Base-by-base conservation (phyloP, 1,140 invertebrate species). In the Seison nebaliae region DNA sequence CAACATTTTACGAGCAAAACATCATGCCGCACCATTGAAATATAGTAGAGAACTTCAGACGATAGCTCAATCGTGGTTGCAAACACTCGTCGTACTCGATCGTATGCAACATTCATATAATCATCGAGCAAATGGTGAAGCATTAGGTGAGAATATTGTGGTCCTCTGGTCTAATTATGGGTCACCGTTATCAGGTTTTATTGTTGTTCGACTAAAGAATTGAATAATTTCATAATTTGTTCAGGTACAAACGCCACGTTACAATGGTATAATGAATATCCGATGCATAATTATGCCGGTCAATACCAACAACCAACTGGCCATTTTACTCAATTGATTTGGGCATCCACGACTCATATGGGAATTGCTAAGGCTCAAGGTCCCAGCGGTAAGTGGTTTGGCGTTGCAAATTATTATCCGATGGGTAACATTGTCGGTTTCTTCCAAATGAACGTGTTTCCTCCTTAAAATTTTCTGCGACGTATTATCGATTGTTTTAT, bases 261-360 rank as follows among this genome's bases (percentile, higher is more conserved):
- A 17, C 16, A 31, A 14, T 8, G 19, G 19, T 24, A 26, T 36
- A 19, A 14, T 26, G 6, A 24, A 39, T n/a, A n/a, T n/a, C n/a
- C n/a, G n/a, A n/a, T n/a, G 37, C 37, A 39, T 19, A 39, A 32
- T 22, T 39, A 39, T 39, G 19, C 31, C 31, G 37, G 33, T 5
- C 19, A 32, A 11, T n/a, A n/a, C n/a, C 32, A 28, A 38, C 26
- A 38, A 20, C 20, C 38, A 18, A 34, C 41, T 45, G 76, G 75
- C 47, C 74, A 81, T 51, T 84, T 83, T 54, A 79, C 77, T 0
- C 78, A 84, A 59, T 62, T 84, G 51, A 72, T 84, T n/a, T 86
- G 79, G 79, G 68, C 69, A 20, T 67, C 59, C 5, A 73, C 71
- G 5, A 66, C 66, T 28, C 65, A 71, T 48, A 70, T 81, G 48